A percentile compares a stretch with the other conserved stretches of the same genome.
phyloP scores from a whole-genome alignment of 2,113 vertebrate species.

The Cynopterus brachyotis region DNA sequence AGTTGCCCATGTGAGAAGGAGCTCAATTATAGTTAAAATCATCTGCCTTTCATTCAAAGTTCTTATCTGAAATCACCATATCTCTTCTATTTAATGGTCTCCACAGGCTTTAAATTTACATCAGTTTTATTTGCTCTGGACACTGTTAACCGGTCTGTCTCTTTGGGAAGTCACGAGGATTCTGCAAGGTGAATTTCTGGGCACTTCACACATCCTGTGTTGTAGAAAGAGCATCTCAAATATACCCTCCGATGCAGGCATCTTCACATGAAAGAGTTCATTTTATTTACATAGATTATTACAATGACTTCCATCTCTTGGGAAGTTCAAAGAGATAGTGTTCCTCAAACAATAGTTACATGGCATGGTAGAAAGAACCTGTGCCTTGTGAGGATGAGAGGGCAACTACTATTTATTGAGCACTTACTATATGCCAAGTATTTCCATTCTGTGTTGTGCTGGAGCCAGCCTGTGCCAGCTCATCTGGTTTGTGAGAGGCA shows the following conservation, averaged over 20 bases:
- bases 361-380: neutral
- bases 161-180: neutral
- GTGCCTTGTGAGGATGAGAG: neutral
- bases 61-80: neutral
- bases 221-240: neutral
- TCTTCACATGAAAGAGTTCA: neutral
- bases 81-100: neutral
- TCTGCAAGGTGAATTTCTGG: neutral
- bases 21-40: neutral
- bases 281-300: slow-evolving; percentile 34
- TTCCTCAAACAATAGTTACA: neutral
- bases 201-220: neutral
- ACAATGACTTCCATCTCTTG: neutral
- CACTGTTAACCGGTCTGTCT: neutral
- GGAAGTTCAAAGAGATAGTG: neutral
- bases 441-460: neutral
- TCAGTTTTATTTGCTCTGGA: neutral
- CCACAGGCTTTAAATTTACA: neutral
- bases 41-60: neutral
- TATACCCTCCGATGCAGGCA: neutral
- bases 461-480: neutral
- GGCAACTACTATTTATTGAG: neutral
- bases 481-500: neutral
- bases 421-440: neutral
- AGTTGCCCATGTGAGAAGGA: neutral